Percentiles rank a stretch among this genome's conserved stretches.
These are phyloP conservation scores for Ceriagrion tenellum DNA, from an alignment of 2,888 invertebrate genomes.

Conservation along the genomic window DNA sequence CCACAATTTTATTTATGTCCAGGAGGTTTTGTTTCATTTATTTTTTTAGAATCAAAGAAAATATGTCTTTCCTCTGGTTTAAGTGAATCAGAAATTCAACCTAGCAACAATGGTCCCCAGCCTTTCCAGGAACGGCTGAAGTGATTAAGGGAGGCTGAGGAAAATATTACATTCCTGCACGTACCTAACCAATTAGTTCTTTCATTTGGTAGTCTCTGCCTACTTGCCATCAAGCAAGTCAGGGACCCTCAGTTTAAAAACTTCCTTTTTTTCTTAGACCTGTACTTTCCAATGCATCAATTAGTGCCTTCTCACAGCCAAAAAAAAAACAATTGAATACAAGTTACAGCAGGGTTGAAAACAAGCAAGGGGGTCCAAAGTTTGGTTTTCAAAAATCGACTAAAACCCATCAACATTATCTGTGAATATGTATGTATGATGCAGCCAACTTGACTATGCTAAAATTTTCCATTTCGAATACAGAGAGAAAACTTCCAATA, in stretches of 20 bases:
- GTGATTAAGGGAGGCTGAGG: constrained; percentile 58
- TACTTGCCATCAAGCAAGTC: constrained; percentile 59
- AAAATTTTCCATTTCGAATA: constrained; percentile 56
- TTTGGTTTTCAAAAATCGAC: constrained; percentile 55
- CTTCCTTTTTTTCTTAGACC: constrained; percentile 56
- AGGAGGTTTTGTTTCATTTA: constrained; percentile 54
- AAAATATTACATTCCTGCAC: constrained; percentile 60
- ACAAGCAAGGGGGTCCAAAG: constrained; percentile 65
- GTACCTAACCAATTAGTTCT: constrained; percentile 61
- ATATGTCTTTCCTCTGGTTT: constrained; percentile 52
- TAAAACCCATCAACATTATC: constrained; percentile 47
- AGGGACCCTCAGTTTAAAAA: constrained; percentile 45
- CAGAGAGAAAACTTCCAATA: constrained; percentile 69
- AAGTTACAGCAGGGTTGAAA: constrained; percentile 67
- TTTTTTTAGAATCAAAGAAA: constrained; percentile 64
- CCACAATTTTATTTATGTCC: constrained; percentile 47
- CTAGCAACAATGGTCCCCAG: constrained; percentile 67
- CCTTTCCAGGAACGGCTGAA: constrained; percentile 65
- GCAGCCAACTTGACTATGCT: constrained; percentile 14
- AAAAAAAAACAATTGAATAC: constrained; percentile 59
- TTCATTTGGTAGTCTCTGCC: constrained; percentile 50
- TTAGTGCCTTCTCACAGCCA: constrained; percentile 68
- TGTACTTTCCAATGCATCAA: constrained; percentile 65
- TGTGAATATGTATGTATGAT: neutral
- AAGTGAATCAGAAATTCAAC: constrained; percentile 60